These are phyloP conservation scores for Meandrusa payeni DNA, from an alignment of 2,888 invertebrate species.

Conservation along the genomic window DNA sequence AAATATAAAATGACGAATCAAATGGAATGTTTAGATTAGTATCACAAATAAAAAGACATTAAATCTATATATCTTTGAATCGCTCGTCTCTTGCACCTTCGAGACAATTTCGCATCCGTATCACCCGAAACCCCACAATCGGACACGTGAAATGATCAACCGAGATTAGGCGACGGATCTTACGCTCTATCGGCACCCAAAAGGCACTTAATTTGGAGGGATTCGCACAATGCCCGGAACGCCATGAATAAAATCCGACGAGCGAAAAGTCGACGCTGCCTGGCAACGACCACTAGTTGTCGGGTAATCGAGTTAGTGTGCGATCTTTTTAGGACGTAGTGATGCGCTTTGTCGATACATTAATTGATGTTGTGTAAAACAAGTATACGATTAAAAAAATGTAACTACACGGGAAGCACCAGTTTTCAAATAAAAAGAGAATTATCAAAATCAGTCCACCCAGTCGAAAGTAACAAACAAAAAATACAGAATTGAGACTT, in stretches of 20 bases:
- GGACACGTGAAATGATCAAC: slow-evolving; percentile 57
- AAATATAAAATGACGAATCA: too few species aligned
- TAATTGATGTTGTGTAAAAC: too few species aligned
- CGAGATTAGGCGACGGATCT: slow-evolving; percentile 59
- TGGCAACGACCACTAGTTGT: slow-evolving; percentile 12
- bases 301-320: slow-evolving; percentile 11
- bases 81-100: slow-evolving; percentile 32
- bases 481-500: too few species aligned
- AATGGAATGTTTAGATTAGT: too few species aligned
- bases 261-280: slow-evolving; percentile 15
- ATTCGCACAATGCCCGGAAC: slow-evolving; percentile 26
- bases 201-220: slow-evolving; percentile 46
- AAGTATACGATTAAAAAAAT: too few species aligned
- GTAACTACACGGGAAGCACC: too few species aligned
- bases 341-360: slow-evolving; percentile 10
- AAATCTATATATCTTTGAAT: too few species aligned
- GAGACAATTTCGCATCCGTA: slow-evolving; percentile 32
- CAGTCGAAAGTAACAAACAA: too few species aligned
- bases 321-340: slow-evolving; percentile 2
- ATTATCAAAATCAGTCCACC: too few species aligned
- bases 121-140: slow-evolving; percentile 40
- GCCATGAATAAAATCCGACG: slow-evolving; percentile 21
- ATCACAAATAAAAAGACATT: too few species aligned
- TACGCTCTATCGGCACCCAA: slow-evolving; percentile 63
- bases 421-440: too few species aligned